phyloP scores from a whole-genome alignment of 2,888 invertebrate genomes.

The Nymphalis polychloros region DNA sequence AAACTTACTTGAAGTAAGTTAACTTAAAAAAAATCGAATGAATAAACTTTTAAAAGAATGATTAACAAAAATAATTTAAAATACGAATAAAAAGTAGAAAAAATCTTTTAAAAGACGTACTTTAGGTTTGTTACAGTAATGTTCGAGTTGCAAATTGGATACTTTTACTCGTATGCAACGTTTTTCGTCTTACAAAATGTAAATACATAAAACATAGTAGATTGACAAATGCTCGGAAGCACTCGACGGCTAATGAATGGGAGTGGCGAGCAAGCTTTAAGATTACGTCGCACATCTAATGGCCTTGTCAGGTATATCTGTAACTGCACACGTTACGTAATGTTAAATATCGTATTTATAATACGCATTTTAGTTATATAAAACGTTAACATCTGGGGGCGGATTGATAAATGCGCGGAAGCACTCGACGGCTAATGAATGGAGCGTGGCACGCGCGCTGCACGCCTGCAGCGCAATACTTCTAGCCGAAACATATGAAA shows the following conservation, averaged over 20 bases:
- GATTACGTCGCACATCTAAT: slow-evolving; percentile 63
- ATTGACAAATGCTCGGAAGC: slow-evolving; percentile 81
- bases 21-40: too few relatives aligned
- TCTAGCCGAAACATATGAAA: slow-evolving; percentile 7
- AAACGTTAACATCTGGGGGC: background rate
- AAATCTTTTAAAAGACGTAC: too few relatives aligned
- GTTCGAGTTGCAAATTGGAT: too few relatives aligned
- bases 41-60: too few relatives aligned
- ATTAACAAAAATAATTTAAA: too few relatives aligned
- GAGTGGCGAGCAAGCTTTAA: slow-evolving; percentile 76
- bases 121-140: too few relatives aligned
- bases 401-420: slow-evolving; percentile 80
- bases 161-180: too few relatives aligned
- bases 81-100: too few relatives aligned
- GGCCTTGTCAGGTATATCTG: slow-evolving; percentile 51
- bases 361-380: slow-evolving; percentile 10
- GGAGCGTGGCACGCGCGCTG: slow-evolving; percentile 74
- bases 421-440: slow-evolving; percentile 78
- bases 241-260: slow-evolving; percentile 79
- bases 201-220: slow-evolving; percentile 38
- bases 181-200: too few relatives aligned
- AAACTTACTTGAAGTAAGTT: background rate
- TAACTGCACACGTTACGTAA: background rate
- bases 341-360: background rate
- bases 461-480: background rate